Base-by-base conservation (phyloP, 2,113 vertebrate species). In the Hippocampus guttulatus region DNA sequence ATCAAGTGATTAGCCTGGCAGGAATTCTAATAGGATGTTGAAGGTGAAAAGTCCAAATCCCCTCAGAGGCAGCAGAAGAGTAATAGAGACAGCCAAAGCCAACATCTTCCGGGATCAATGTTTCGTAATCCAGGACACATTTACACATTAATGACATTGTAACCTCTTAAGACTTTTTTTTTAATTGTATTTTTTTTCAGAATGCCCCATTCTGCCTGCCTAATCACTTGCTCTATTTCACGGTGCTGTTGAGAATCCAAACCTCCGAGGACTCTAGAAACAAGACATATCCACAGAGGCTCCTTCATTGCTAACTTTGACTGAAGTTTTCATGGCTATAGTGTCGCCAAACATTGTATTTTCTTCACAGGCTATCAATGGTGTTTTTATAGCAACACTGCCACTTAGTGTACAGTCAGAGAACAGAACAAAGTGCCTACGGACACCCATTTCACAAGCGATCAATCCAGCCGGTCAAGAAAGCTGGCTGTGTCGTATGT, bases 1-100 rank as follows among this genome's bases (percentile, higher is more conserved):
- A 20, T 38, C 27, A 49, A 71, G 27, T 20, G 73, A 82, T 83
- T 54, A 61, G n/a, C 33, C 57, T 68, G 67, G 67, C n/a, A 2
- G n/a, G 41, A 27, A 41, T 67, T 71, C 41, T 66, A 57, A 58
- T 11, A 43, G 64, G 43, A 80, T 70, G 49, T 3, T 68, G 65
- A 80, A 84, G 78, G 74, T 80, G 67, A 82, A 77, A 57, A 33
- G 70, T 69, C 58, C 76, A 68, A 45, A 65, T 47, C 51, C 58
- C 51, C 66, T 69, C 6, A 52, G 52, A 49, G 25, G 1, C 47
- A n/a, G 33, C 25, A 40, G 41, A 75, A 77, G 75, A 83, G 68
- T 69, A 84, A 83, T 63, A 71, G 77, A 82, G 77, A 83, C 75
- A 87, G 73, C 55, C 65, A 85, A 87, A 83, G 75, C 79, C 76